Evolutionary conservation across 2,888 invertebrate species (phyloP), one percentile per base, ranked within the genome.

Genomic region (Pasiphila rectangulata): DNA sequence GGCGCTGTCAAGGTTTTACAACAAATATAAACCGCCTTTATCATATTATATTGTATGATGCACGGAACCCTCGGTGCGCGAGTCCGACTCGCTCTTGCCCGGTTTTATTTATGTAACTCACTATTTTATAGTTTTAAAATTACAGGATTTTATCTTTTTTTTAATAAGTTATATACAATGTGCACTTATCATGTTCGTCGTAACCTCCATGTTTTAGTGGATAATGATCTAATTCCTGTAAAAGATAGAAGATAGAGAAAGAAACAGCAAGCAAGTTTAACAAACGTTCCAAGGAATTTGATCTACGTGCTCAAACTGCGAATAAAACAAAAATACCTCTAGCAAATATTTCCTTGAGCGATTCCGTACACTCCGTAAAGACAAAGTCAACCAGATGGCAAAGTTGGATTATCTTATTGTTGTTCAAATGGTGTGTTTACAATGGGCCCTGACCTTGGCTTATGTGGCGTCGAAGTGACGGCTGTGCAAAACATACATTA

Each of bases 401-500:
- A 62, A 64, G 59, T 59, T 41, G 47, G 53, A 56, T 57, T 61
- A 66, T 61, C 63, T 56, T 40, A 36, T 40, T 51, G 54, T 62
- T 56, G 57, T 59, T 63, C 58, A 62, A 65, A 67, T 66, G 61
- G 59, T 54, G 49, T 55, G 61, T 61, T 44, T 64, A 67, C 67
- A 69, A 71, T 66, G 52, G 56, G 36, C 46, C 55, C 51, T 66
- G 75, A 74, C 81, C 80, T 83, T 81, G 76, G 58, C 39, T 51
- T 32, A 55, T 54, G 58, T 63, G 70, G 67, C 72, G 70, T 66
- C 72, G 61, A 51, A 60, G 65, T 66, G 72, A 67, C 75, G 75
- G 67, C 73, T 76, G 72, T 73, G 64, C 64, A 81, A 78, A n/a
- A 79, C 67, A 79, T 48, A 58, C 68, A 80, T 80, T 78, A 75